These are phyloP conservation scores for Cinclus cinclus DNA, from an alignment of 2,113 vertebrate species.

Conservation along the genomic window DNA sequence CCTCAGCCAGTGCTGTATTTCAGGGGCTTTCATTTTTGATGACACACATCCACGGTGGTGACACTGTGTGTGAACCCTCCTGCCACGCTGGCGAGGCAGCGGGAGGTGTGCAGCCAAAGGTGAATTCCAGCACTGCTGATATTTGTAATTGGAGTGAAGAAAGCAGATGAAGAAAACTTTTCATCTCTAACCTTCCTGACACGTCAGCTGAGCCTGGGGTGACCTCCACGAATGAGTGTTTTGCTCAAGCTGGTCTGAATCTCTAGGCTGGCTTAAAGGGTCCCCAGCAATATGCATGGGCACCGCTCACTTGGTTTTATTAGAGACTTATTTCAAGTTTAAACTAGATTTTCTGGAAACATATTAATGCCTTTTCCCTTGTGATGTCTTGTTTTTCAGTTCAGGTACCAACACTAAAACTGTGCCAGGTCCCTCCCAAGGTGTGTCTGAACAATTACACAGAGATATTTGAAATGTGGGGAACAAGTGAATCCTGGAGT, in stretches of 20 bases:
- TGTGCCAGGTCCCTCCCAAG: not conserved
- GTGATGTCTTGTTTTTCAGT: fast-evolving
- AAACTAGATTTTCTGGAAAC: not conserved
- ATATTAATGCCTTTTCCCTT: not conserved
- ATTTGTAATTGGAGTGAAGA: not conserved
- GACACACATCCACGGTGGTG: not conserved
- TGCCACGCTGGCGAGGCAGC: not conserved
- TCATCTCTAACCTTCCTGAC: constrained; percentile 24
- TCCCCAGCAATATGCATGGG: not conserved
- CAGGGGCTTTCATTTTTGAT: not conserved
- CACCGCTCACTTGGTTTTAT: not conserved
- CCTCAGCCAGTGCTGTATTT: not conserved
- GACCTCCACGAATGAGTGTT: not conserved
- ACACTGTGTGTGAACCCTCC: not conserved
- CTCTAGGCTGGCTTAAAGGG: not conserved
- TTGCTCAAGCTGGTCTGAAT: not conserved
- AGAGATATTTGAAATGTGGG: not conserved
- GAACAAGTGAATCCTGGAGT: not conserved
- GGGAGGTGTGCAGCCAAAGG: not conserved
- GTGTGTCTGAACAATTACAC: not conserved
- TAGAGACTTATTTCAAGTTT: not conserved
- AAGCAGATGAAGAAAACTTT: constrained; percentile 33
- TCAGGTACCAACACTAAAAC: not conserved
- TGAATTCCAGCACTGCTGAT: not conserved
- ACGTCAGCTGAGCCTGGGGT: not conserved